Evolutionary conservation across 2,888 invertebrate genomes (phyloP).

Genomic region (Tetragonula carbonaria): DNA sequence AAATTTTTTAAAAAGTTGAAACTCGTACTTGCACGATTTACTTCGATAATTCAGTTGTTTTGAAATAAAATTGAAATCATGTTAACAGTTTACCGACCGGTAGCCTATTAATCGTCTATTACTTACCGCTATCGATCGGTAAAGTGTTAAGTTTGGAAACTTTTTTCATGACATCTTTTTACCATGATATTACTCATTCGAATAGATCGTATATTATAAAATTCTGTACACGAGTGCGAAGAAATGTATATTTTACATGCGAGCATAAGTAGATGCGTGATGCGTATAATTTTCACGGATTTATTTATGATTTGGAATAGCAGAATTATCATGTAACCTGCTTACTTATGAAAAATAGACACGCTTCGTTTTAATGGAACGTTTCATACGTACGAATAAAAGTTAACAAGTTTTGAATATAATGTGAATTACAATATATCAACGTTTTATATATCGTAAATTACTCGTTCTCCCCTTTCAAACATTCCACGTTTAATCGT

Average conservation of each 20-base stretch:
- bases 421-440: neutral
- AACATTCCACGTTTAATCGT: neutral
- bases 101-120: too few species aligned
- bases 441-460: neutral
- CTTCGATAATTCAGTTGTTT: neutral
- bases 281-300: neutral
- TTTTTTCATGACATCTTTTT: neutral
- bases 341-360: neutral
- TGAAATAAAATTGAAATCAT: neutral
- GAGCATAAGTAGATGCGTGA: too few species aligned
- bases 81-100: too few species aligned
- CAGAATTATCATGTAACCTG: neutral
- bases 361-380: neutral
- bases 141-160: neutral
- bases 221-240: neutral
- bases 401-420: slow-evolving; percentile 8
- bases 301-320: neutral
- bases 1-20: too few species aligned
- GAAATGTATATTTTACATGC: neutral
- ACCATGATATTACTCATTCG: neutral
- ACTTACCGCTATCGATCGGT: too few species aligned
- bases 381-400: neutral
- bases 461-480: neutral
- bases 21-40: neutral
- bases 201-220: neutral